Conservation (phyloP, 2,797 vertebrate species). For the Mastacembelus armatus region DNA sequence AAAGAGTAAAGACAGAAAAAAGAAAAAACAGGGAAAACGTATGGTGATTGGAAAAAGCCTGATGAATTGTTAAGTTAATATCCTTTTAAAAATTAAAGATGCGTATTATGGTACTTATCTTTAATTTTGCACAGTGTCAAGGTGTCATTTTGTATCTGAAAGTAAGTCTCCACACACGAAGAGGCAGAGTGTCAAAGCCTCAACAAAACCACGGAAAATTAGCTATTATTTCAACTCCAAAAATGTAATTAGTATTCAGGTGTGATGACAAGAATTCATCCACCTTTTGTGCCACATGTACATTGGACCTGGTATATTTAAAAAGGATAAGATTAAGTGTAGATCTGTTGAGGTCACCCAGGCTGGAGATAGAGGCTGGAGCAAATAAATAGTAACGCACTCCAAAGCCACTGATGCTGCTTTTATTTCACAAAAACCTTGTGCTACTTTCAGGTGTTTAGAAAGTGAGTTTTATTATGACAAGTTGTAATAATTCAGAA, state of each 20-base stretch:
- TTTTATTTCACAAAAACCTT: conserved; percentile 6
- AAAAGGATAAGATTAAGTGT: neutral
- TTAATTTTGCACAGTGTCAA: neutral
- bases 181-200: neutral
- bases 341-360: neutral
- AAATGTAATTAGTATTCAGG: conserved; percentile 11
- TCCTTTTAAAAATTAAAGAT: neutral
- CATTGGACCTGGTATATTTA: neutral
- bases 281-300: neutral
- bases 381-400: neutral
- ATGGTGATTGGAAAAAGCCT: neutral
- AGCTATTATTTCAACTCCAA: conserved; percentile 2
- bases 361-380: neutral
- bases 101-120: neutral
- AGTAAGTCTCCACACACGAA: conserved; percentile 15
- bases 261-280: conserved; percentile 19
- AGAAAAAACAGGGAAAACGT: conserved; percentile 2
- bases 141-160: conserved; percentile 5
- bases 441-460: neutral
- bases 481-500: no score
- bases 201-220: conserved; percentile 21
- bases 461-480: no score
- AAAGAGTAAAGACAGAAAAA: no score
- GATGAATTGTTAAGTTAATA: conserved; percentile 10
- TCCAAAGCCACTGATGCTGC: neutral